Base-by-base conservation (phyloP, 2,113 vertebrate species). In the Phrynosoma blainvillii region DNA sequence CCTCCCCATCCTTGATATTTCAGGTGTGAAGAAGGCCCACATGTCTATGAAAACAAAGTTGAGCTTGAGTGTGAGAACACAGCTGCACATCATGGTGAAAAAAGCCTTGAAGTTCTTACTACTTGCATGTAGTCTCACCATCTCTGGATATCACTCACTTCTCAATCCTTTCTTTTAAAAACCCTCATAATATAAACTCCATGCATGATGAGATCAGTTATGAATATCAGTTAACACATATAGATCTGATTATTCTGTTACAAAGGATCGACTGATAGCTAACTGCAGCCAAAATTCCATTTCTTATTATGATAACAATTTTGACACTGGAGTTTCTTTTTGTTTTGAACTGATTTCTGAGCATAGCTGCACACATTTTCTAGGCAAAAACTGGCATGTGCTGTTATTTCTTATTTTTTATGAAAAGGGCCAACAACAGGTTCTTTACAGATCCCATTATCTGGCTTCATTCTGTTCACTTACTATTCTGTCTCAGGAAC, bases 1-100 rank as follows among this genome's bases (percentile, higher is more conserved):
- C 20, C 30, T 0, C 20, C 87, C 89, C 7, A 62, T 84, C 66
- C 76, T 75, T 88, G 40, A 32, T 3, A 3, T 42, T 84, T 14
- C 95, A 97, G 97, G 89, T 96, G 94, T 80, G 88, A 79, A 9
- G 97, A 97, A 74, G 95, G 54, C 0, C n/a, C 92, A 14, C 94
- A 96, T 0, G 95, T 93, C 85, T 97, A 96, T 0, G 93, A 95
- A 90, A 96, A 96, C 84, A 30, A 86, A 0, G 68, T 96, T 18
- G 87, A 93, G 36, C 32, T 79, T 0, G 96, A 96, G 84, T 70
- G 73, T 70, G 42, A 62, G 8, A 84, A 30, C 23, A 32, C 47
- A 13, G 13, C 66, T 4, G 52, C 8, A 30, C 25, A 32, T 40
- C 66, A 73, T 21, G 54, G 5, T 20, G 73, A 68, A 78, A 56